phyloP scores from a whole-genome alignment of 2,113 vertebrate species.

The Grammomys dolichurus region DNA sequence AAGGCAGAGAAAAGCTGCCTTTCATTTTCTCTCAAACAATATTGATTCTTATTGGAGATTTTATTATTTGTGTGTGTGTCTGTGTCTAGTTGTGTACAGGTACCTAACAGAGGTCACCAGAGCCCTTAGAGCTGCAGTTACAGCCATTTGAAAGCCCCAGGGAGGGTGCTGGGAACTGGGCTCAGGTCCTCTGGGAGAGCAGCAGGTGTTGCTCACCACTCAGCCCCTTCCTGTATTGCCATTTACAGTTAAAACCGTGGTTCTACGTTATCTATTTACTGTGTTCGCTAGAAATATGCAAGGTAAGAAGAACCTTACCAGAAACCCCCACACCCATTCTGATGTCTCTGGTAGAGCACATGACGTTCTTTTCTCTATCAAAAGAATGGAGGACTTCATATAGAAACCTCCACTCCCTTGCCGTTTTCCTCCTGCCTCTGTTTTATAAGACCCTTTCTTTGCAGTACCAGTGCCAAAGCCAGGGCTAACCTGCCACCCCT shows the following conservation, averaged over 20 bases:
- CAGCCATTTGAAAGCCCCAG: fast-evolving
- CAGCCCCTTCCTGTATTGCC: background rate
- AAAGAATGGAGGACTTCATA: background rate
- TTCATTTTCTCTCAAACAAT: background rate
- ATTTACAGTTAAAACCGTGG: background rate
- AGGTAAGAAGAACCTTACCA: background rate
- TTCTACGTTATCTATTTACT: background rate
- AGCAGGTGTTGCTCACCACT: background rate
- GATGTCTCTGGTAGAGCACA: background rate
- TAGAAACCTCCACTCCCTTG: background rate
- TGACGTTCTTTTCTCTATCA: background rate
- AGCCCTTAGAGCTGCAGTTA: background rate
- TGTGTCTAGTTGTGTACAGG: background rate
- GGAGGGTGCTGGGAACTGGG: background rate
- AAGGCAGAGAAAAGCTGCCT: background rate
- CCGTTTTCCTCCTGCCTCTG: background rate
- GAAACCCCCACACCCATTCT: background rate
- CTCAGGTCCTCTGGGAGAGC: background rate
- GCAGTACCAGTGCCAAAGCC: background rate
- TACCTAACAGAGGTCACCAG: background rate
- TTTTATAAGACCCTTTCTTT: background rate
- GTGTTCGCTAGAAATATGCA: background rate
- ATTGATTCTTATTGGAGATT: background rate
- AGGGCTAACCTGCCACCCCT: background rate
- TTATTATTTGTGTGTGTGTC: background rate